Evolutionary conservation across 2,888 invertebrate species (phyloP), one percentile per base, ranked within the genome.

Genomic region (Thymelicus sylvestris): DNA sequence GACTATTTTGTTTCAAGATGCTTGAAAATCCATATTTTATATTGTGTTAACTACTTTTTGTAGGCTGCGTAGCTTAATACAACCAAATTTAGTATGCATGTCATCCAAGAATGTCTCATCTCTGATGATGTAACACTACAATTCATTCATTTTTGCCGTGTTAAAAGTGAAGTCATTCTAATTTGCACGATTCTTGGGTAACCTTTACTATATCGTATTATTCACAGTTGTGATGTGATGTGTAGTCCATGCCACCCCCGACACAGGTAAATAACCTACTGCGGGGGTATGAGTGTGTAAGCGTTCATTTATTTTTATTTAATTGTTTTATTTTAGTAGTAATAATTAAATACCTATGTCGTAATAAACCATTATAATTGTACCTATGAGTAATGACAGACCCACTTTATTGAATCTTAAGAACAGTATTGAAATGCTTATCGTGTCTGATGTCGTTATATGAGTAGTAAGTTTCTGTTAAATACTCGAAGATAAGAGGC

Each of bases 61-160:
- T 8, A 44, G 44, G 8, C 10, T 12, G 10, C 0, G 8, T 44
- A 44, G 12, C 12, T 44, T 44, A 44, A 3, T 44, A 44, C 12
- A 10, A 44, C 44, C 44, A 44, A 10, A 44, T 44, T 44, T 44
- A 44, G 12, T 44, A 41, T 39, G 19, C n/a, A 52, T 57, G 31
- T 31, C 15, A 24, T 57, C 44, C 48, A 62, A 66, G 73, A 76
- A 77, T 75, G 68, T 78, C 71, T 74, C 76, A 73, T 76, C 66
- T 71, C 75, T 68, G 71, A 79, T 83, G 83, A 81, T 80, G 79
- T 82, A 81, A 80, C 78, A 75, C 75, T 71, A 55, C 67, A 71
- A 67, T 72, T 75, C 71, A 76, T 78, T 72, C 72, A 78, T 73
- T 77, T 78, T 76, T 78, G 76, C 76, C 74, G 73, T 70, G 74